Percentiles rank a stretch among this genome's conserved stretches.
These are phyloP conservation scores for Acrocyrtus sp. DNA, from an alignment of 2,888 invertebrate genomes.

Conservation along the genomic window DNA sequence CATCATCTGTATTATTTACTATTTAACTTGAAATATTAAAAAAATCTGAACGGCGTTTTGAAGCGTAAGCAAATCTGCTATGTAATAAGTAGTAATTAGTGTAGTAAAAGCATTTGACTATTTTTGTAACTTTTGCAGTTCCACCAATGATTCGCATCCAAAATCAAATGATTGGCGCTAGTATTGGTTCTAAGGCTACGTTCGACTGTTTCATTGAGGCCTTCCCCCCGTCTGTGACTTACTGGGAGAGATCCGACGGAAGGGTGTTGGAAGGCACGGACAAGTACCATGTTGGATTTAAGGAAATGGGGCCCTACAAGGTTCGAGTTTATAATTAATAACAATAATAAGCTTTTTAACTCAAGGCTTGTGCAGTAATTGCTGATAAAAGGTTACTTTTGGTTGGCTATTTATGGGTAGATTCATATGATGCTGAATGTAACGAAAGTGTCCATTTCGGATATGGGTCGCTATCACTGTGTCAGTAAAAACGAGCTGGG, in stretches of 20 bases:
- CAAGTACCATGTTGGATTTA: constrained; percentile 73
- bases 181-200: constrained; percentile 75
- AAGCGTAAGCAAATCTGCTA: too few relatives aligned
- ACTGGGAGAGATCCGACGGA: constrained; percentile 85
- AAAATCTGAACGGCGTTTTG: too few relatives aligned
- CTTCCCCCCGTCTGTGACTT: constrained; percentile 84
- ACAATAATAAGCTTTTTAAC: too few relatives aligned
- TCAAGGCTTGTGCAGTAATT: background rate
- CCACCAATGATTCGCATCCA: constrained; percentile 84
- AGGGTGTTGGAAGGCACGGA: constrained; percentile 76
- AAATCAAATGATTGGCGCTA: constrained; percentile 78
- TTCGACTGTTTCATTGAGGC: constrained; percentile 87
- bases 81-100: too few relatives aligned
- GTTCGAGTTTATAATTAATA: constrained; percentile 64
- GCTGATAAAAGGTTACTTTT: background rate
- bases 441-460: constrained; percentile 74
- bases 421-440: constrained; percentile 84
- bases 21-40: too few relatives aligned
- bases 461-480: constrained; percentile 83
- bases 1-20: too few relatives aligned
- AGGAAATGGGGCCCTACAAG: constrained; percentile 70
- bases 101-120: too few relatives aligned
- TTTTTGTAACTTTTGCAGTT: constrained; percentile 78
- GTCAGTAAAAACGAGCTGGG: constrained; percentile 86
- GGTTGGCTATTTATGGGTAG: constrained; percentile 67